These are phyloP conservation scores for Papilio aristodemus DNA, from an alignment of 1,140 invertebrate genomes.

Conservation along the genomic window DNA sequence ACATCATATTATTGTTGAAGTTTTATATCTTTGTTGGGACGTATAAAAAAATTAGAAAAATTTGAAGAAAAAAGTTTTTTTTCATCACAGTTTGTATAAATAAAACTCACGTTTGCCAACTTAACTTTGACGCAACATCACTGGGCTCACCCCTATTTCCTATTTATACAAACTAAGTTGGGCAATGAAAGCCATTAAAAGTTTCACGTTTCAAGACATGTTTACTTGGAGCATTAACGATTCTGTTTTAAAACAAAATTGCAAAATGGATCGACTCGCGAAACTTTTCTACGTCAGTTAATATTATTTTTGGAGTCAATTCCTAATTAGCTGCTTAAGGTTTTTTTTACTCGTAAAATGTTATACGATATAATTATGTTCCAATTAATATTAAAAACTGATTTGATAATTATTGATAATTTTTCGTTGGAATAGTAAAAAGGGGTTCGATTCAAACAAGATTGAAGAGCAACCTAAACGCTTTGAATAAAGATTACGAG, in stretches of 20 bases:
- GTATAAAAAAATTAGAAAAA: too few species aligned
- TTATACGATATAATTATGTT: background rate
- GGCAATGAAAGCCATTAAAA: conserved; percentile 4
- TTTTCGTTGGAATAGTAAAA: too few species aligned
- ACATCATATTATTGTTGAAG: too few species aligned
- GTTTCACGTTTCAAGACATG: background rate
- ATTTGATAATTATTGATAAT: too few species aligned
- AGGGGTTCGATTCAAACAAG: too few species aligned
- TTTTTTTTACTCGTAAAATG: background rate
- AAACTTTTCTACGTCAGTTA: background rate
- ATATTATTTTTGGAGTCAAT: background rate
- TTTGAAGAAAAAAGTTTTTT: too few species aligned
- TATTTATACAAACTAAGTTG: conserved; percentile 2
- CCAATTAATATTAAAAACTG: background rate
- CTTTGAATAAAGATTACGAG: too few species aligned
- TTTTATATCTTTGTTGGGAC: too few species aligned
- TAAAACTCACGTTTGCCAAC: background rate
- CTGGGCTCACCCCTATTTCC: background rate
- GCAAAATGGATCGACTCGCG: background rate
- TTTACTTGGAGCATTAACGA: background rate
- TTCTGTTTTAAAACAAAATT: conserved; percentile 1
- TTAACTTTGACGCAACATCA: background rate
- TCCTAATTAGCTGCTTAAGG: background rate
- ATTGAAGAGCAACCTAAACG: too few species aligned
- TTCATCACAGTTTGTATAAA: too few species aligned